Percentiles rank a stretch among this genome's conserved stretches.
phyloP scores from a whole-genome alignment of 1,140 invertebrate genomes.

The Cataglyphis hispanica region DNA sequence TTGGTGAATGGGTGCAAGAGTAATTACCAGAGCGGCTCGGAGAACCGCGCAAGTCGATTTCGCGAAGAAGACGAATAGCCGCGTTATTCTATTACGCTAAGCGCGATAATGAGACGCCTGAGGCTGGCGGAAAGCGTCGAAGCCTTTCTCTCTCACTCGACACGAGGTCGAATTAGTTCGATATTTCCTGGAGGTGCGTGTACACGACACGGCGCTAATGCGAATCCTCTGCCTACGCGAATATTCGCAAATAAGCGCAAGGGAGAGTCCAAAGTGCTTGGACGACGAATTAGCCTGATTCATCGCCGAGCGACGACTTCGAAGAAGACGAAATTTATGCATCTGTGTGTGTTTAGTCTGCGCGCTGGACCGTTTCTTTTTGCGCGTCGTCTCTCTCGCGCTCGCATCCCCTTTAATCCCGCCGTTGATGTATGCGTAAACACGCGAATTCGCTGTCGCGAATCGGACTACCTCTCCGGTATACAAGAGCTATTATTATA shows the following conservation, averaged over 20 bases:
- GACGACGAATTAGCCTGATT: conserved; percentile 70
- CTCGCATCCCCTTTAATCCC: conserved; percentile 56
- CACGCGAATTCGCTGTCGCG: conserved; percentile 7
- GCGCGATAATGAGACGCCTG: conserved; percentile 31
- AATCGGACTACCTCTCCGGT: neutral
- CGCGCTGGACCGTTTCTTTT: conserved; percentile 55
- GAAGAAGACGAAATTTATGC: conserved; percentile 70
- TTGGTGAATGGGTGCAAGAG: conserved; percentile 39
- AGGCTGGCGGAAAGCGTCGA: neutral
- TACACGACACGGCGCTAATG: neutral
- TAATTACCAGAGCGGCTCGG: conserved; percentile 31
- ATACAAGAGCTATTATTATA: conserved; percentile 18
- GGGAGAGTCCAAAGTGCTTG: conserved; percentile 47
- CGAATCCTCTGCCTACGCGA: neutral
- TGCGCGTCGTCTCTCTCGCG: conserved; percentile 8
- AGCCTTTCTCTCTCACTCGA: conserved; percentile 7
- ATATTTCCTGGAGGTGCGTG: neutral
- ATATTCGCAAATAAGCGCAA: conserved; percentile 49
- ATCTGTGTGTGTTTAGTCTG: conserved; percentile 69
- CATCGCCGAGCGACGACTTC: conserved; percentile 50
- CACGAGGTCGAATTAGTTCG: conserved; percentile 32
- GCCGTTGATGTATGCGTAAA: conserved; percentile 59
- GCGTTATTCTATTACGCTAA: conserved; percentile 39
- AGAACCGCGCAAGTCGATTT: conserved; percentile 17
- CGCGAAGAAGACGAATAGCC: conserved; percentile 41